These are phyloP conservation scores for Penelope pileata DNA, from an alignment of 2,113 vertebrate genomes.

Conservation along the genomic window DNA sequence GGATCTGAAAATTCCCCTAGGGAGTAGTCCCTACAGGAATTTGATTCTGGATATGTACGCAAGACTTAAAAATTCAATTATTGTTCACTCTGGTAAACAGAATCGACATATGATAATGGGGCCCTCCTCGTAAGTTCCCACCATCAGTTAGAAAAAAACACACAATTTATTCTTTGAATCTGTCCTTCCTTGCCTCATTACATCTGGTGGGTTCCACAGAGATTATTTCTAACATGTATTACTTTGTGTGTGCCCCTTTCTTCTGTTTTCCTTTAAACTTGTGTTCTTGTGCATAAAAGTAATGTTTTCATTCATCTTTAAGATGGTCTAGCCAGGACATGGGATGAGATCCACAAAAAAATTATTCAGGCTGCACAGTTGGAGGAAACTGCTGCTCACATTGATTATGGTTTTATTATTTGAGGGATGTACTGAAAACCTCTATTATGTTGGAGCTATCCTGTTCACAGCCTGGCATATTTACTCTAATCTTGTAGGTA, in stretches of 20 bases:
- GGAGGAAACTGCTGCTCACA: background rate
- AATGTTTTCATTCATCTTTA: background rate
- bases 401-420: background rate
- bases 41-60: background rate
- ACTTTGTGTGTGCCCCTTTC: background rate
- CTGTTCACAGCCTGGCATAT: background rate
- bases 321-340: background rate
- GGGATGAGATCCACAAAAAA: background rate
- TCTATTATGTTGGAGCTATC: background rate
- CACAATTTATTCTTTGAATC: background rate
- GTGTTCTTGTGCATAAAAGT: background rate
- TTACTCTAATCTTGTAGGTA: background rate
- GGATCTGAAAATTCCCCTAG: background rate
- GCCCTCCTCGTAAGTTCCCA: background rate
- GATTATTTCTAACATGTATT: background rate
- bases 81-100: background rate
- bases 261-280: conserved; percentile 3
- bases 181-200: background rate
- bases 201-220: background rate
- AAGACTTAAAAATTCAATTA: background rate
- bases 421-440: background rate
- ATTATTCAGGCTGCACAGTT: background rate
- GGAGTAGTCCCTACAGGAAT: background rate
- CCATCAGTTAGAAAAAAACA: background rate
- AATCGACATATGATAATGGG: background rate